Evolutionary conservation across 2,113 vertebrate genomes (phyloP).

Genomic region (Aspiorhynchus laticeps): DNA sequence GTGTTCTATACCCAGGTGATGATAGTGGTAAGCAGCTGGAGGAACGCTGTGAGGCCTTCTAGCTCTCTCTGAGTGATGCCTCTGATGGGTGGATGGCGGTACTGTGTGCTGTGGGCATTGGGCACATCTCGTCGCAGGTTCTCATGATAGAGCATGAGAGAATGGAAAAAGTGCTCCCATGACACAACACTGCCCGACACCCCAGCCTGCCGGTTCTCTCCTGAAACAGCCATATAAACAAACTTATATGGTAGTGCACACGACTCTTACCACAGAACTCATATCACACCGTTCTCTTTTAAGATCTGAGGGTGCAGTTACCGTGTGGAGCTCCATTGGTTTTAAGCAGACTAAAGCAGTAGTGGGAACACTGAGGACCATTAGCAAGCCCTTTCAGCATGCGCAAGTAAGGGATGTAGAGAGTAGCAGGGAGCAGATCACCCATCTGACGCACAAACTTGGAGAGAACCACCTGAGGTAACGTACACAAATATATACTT

Average conservation of each 20-base stretch:
- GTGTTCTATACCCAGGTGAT: constrained; percentile 85
- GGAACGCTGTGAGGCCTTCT: constrained; percentile 90
- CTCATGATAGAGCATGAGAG: constrained; percentile 95
- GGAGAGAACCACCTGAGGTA: constrained; percentile 90
- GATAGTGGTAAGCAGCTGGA: constrained; percentile 90
- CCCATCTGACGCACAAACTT: constrained; percentile 99
- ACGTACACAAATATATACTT: constrained; percentile 4
- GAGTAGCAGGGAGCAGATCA: constrained; percentile 91
- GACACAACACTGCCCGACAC: constrained; percentile 91
- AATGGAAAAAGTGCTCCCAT: constrained; percentile 98
- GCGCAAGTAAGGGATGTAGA: constrained; percentile 93
- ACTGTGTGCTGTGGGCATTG: constrained; percentile 88
- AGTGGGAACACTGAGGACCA: constrained; percentile 94
- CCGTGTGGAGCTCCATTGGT: constrained; percentile 92
- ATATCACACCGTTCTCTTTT: neutral
- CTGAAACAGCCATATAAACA: constrained; percentile 68
- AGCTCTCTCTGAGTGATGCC: constrained; percentile 97
- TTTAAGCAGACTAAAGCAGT: constrained; percentile 97
- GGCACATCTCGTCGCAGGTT: constrained; percentile 92
- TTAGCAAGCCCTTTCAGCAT: constrained; percentile 93
- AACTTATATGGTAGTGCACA: neutral
- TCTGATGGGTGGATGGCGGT: constrained; percentile 88
- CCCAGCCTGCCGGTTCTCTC: constrained; percentile 89
- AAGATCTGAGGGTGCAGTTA: constrained; percentile 70
- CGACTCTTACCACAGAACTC: neutral